Base-by-base conservation (phyloP, 2,797 vertebrate genomes). In the Artibeus lituratus region DNA sequence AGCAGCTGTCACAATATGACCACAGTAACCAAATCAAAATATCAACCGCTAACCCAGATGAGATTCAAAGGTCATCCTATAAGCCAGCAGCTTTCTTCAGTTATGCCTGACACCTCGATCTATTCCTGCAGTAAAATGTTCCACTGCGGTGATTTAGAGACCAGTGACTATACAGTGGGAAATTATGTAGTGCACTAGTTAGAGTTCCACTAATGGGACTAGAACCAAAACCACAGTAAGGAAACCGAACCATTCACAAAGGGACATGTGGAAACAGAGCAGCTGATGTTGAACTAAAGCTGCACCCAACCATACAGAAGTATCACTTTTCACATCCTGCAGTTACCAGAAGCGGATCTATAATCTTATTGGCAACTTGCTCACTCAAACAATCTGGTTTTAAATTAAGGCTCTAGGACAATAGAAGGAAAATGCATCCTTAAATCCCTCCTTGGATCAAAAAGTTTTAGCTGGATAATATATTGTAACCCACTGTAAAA, bases 1-100 rank as follows among this genome's bases (percentile, higher is more conserved):
- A 73, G 97, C 98, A 98, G 98, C 98, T 98, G 98, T 98, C 97
- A 98, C 98, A 97, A 96, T 95, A 94, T 53, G 97, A 98, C 97
- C 98, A 98, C 97, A 97, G 97, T 91, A 97, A 98, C 97, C 98
- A 97, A 93, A 96, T 98, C 98, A 97, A 98, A 98, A 97, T 96
- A 98, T 97, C 98, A 98, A 88, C 96, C 62, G 32, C 98, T 94
- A 98, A 96, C 97, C 97, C 98, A 97, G 97, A 97, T 96, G 98
- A 98, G 97, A 97, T 97, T 91, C 98, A 97, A 98, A 98, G 97
- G 98, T 98, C 98, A 98, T 93, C 82, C 77, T 37, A 37, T 97
- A 97, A 98, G 97, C 96, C 98, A 97, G 96, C 91, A 97, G 98
- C 97, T 97, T 97, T 97, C 97, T 96, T 97, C 95, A 80, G 97